A percentile compares a stretch with the other conserved stretches of the same genome.
These are phyloP conservation scores for Drosophila pruinosa DNA, from an alignment of 1,140 invertebrate species.

Conservation along the genomic window DNA sequence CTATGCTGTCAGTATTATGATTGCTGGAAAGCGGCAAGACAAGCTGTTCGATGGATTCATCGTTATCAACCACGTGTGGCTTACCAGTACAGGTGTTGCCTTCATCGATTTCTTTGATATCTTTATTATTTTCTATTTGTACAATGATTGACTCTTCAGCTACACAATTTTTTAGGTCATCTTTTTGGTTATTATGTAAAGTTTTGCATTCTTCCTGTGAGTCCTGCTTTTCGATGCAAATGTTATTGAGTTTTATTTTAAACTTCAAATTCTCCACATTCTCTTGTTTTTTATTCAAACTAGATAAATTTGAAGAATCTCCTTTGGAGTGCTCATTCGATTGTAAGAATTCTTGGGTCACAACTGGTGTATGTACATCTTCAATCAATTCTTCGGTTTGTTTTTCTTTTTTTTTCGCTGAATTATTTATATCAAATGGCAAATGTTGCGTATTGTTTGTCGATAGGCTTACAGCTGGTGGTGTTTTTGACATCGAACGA, in stretches of 20 bases:
- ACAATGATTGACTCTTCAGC: background rate
- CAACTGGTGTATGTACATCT: background rate
- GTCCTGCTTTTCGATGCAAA: background rate
- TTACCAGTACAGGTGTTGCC: no score
- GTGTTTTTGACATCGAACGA: slow-evolving; percentile 66
- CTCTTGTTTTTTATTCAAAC: background rate
- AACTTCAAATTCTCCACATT: background rate
- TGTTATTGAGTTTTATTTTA: slow-evolving; percentile 9
- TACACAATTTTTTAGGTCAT: background rate
- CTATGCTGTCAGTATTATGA: background rate
- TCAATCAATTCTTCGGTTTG: background rate
- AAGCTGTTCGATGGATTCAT: background rate
- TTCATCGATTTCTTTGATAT: background rate
- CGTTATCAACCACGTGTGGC: background rate
- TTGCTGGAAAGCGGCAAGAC: background rate
- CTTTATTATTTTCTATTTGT: background rate
- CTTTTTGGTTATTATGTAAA: background rate
- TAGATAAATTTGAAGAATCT: background rate
- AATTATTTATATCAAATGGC: slow-evolving; percentile 8
- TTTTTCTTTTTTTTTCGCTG: slow-evolving; percentile 5
- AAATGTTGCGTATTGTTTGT: slow-evolving; percentile 5
- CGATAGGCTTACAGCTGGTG: slow-evolving; percentile 23
- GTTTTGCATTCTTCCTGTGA: background rate
- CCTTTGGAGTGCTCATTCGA: background rate
- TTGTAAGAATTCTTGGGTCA: background rate